phyloP scores from a whole-genome alignment of 2,888 invertebrate species.

The Thecocarcelia acutangulata region DNA sequence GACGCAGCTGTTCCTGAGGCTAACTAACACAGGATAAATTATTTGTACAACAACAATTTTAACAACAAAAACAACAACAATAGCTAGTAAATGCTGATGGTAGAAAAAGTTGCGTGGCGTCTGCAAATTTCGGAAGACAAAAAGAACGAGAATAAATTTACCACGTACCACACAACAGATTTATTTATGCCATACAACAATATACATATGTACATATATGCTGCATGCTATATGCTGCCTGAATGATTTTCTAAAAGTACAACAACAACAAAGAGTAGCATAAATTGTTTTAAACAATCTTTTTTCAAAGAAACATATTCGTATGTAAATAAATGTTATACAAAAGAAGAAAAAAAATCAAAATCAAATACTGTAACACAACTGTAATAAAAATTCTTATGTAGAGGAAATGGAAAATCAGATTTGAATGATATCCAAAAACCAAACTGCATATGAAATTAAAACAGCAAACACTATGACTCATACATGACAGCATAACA shows the following conservation, averaged over 20 bases:
- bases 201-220: too few relatives aligned
- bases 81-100: slow-evolving; percentile 50
- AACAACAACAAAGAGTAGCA: slow-evolving; percentile 20
- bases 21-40: slow-evolving; percentile 61
- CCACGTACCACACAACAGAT: slow-evolving; percentile 60
- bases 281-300: slow-evolving; percentile 1
- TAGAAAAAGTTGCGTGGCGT: slow-evolving; percentile 51
- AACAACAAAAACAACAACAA: slow-evolving; percentile 28
- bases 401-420: slow-evolving; percentile 49
- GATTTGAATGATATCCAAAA: slow-evolving; percentile 5
- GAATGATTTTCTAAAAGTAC: slow-evolving; percentile 49
- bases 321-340: slow-evolving; percentile 8
- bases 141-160: slow-evolving; percentile 22
- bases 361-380: slow-evolving; percentile 36
- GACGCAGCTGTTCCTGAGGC: slow-evolving; percentile 62
- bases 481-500: neutral
- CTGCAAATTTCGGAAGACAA: slow-evolving; percentile 38
- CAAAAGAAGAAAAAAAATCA: slow-evolving; percentile 16
- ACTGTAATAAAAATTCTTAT: slow-evolving; percentile 24
- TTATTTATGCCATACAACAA: slow-evolving; percentile 54
- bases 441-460: slow-evolving; percentile 11
- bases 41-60: slow-evolving; percentile 8
- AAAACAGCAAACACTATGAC: neutral
- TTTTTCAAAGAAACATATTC: slow-evolving; percentile 28
- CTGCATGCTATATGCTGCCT: slow-evolving; percentile 49